phyloP scores from a whole-genome alignment of 2,797 vertebrate genomes.

The Helicolenus hilgendorfi region DNA sequence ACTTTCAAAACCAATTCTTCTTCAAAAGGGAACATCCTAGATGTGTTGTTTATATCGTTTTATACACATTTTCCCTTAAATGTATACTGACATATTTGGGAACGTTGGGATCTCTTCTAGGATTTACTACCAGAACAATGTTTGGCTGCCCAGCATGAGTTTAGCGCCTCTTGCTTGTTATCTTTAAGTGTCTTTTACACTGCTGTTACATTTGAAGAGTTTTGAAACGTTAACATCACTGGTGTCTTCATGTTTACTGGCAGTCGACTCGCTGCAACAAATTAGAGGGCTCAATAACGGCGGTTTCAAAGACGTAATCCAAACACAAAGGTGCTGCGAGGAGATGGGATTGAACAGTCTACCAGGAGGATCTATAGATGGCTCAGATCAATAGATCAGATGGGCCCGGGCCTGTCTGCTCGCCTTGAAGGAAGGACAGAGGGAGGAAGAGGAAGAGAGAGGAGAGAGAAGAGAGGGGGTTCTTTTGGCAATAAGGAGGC shows the following conservation, averaged over 20 bases:
- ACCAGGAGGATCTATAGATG: conserved; percentile 58
- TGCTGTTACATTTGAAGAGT: neutral
- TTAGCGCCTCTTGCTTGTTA: neutral
- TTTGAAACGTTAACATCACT: conserved; percentile 25
- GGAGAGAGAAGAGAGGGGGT: neutral
- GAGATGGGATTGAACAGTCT: conserved; percentile 31
- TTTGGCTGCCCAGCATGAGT: neutral
- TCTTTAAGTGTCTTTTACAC: neutral
- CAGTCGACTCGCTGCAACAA: conserved; percentile 23
- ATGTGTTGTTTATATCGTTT: neutral
- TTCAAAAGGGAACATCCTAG: too few relatives aligned
- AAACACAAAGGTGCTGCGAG: conserved; percentile 56
- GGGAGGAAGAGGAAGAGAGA: conserved; percentile 6
- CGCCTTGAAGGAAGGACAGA: conserved; percentile 57
- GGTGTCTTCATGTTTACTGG: conserved; percentile 31
- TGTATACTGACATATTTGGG: neutral
- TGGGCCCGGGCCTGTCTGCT: conserved; percentile 50
- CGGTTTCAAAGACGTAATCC: conserved; percentile 19
- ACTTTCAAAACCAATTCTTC: neutral
- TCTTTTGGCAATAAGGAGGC: conserved; percentile 74
- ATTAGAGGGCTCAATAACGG: conserved; percentile 30
- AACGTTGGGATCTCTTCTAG: neutral
- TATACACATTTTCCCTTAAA: neutral
- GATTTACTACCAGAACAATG: neutral
- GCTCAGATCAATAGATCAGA: conserved; percentile 69